Percentiles rank a stretch among this genome's conserved stretches.
Conservation (phyloP, 1,140 invertebrate genomes). For the Phymastichus coffea region DNA sequence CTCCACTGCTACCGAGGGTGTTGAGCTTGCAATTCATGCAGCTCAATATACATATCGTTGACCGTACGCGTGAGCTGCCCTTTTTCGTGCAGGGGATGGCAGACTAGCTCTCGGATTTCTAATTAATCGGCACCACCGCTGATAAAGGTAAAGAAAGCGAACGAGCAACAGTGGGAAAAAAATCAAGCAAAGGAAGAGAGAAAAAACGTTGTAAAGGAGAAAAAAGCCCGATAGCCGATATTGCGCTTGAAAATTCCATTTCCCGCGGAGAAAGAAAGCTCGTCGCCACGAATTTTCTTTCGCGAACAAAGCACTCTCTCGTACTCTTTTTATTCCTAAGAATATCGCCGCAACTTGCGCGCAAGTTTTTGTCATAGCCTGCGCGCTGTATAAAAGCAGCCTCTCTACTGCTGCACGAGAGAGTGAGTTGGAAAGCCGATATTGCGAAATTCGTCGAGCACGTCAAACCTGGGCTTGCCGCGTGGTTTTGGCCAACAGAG, state of each 20-base stretch:
- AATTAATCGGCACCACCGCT: conserved; percentile 9
- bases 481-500: background rate
- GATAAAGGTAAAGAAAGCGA: no score
- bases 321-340: conserved; percentile 20
- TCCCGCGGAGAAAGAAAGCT: conserved; percentile 1
- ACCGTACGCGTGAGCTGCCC: no score
- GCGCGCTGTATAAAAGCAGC: conserved; percentile 14
- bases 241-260: conserved; percentile 23
- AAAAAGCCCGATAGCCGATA: conserved; percentile 11
- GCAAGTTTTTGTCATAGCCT: conserved; percentile 16
- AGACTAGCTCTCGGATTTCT: background rate
- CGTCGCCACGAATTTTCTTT: conserved; percentile 14
- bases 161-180: no score
- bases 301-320: conserved; percentile 8
- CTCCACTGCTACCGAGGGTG: no score
- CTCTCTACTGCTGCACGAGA: no score
- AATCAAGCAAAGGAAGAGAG: background rate
- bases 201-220: background rate
- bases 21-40: no score
- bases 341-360: conserved; percentile 14
- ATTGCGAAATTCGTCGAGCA: conserved; percentile 25
- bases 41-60: no score
- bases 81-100: no score
- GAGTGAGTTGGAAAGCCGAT: conserved; percentile 22
- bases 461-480: conserved; percentile 7